Evolutionary conservation across 1,140 invertebrate genomes (phyloP), one percentile per base, ranked within the genome.

Genomic region (Saccostrea glomerata): DNA sequence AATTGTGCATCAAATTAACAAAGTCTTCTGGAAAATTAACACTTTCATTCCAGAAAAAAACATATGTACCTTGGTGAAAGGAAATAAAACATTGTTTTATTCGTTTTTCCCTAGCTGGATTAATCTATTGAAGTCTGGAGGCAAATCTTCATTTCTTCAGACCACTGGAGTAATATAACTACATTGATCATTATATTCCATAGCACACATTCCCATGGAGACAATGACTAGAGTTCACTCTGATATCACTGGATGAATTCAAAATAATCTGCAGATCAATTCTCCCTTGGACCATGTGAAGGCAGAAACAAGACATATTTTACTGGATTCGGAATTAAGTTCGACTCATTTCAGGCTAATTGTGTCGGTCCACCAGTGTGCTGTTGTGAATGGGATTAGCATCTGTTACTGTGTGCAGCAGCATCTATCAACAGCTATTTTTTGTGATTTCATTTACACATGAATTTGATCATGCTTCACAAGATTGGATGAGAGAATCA

Each of bases 211-310:
- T 77, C 70, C 70, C 70, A 77, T 77, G 70, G 70, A 36, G 70
- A 77, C 70, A 77, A 17, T 77, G 70, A 77, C 70, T 25, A 77
- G 70, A 77, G 70, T 77, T 77, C 70, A 77, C 70, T 36, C 70
- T 77, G 30, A 77, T 77, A 77, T 77, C 70, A 77, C 70, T 77
- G 70, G 30, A 77, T 77, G 70, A 77, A 77, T 77, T 77, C 70
- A 77, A 77, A 77, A 77, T 36, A 77, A 63, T 63, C 70, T 77
- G 66, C 70, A 30, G 70, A 77, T 77, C 70, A 77, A 77, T 77
- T 77, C 25, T 77, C 25, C 11, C 15, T 15, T 77, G 30, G 70
- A 36, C 70, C 70, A 77, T 77, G 70, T 11, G 70, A 77, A 77
- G 70, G 30, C 25, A 30, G 23, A 30, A 30, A 77, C 70, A 30